Base-by-base conservation (phyloP, 2,888 invertebrate genomes). In the Malacosoma neustria region DNA sequence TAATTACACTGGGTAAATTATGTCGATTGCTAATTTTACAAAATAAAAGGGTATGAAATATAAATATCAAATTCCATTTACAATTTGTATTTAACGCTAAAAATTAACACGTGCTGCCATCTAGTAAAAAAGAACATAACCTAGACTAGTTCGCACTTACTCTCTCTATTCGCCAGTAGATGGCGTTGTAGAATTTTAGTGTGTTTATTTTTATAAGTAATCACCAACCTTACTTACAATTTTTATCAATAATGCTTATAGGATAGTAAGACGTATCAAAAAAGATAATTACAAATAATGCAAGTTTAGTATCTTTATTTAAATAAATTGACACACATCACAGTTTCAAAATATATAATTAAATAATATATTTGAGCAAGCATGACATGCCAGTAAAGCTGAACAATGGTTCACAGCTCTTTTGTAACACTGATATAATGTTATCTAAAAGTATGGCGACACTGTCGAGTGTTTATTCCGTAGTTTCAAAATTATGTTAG, bases 81-180 rank as follows among this genome's bases (percentile, higher is more conserved):
- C n/a, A n/a, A n/a, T n/a, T n/a, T n/a, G n/a, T n/a, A n/a, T n/a
- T n/a, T n/a, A n/a, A n/a, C n/a, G n/a, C n/a, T n/a, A n/a, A n/a
- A 12, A 9, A n/a, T n/a, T 11, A 13, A n/a, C 5, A 31, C 6
- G 47, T 46, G 46, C 41, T 39, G 51, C 47, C 46, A 45, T 45
- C 51, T 51, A 40, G 30, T 6, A 34, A 15, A 31, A 35, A 14
- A 9, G 5, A 14, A 11, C 33, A 11, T 14, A 14, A 33, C 33
- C n/a, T n/a, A n/a, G n/a, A n/a, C n/a, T n/a, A n/a, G n/a, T n/a
- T n/a, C n/a, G n/a, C n/a, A n/a, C n/a, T n/a, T n/a, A n/a, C n/a
- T n/a, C n/a, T n/a, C n/a, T n/a, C n/a, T n/a, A n/a, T n/a, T n/a
- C n/a, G n/a, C n/a, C n/a, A n/a, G n/a, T n/a, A n/a, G n/a, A n/a